Conservation (phyloP, 2,113 vertebrate genomes). For the Lampris megalopsis region DNA sequence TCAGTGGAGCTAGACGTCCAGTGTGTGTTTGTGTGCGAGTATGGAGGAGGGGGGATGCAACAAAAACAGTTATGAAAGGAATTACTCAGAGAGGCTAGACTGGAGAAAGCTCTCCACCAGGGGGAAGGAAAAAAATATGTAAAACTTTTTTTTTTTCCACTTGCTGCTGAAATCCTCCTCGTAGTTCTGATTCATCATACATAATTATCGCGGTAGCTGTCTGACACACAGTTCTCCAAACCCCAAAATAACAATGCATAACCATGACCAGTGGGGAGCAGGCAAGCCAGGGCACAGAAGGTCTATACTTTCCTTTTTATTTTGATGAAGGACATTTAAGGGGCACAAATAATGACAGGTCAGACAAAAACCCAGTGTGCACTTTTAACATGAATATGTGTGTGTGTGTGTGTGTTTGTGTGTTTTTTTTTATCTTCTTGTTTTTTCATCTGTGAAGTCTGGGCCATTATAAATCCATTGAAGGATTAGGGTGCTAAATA, state of each 20-base stretch:
- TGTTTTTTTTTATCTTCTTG: conserved; percentile 54
- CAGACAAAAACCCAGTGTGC: conserved; percentile 62
- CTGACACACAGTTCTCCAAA: background rate
- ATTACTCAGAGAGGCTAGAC: background rate
- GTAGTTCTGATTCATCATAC: conserved; percentile 23
- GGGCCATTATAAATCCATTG: conserved; percentile 75
- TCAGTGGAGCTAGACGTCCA: conserved; percentile 4
- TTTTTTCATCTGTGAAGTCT: conserved; percentile 67
- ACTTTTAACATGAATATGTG: conserved; percentile 16
- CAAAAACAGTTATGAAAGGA: too few species aligned
- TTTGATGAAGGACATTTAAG: conserved; percentile 23
- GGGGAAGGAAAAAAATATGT: too few species aligned
- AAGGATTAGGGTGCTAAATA: conserved; percentile 79
- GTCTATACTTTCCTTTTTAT: background rate
- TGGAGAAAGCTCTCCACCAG: background rate
- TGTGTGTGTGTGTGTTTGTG: too few species aligned
- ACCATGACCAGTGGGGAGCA: conserved; percentile 22
- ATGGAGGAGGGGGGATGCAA: background rate
- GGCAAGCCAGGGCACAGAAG: conserved; percentile 13
- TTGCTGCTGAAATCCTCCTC: conserved; percentile 9
- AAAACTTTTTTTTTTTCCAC: background rate
- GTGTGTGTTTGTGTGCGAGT: background rate
- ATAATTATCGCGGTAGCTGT: conserved; percentile 28
- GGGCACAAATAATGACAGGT: conserved; percentile 66
- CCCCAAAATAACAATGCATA: conserved; percentile 11